phyloP scores from a whole-genome alignment of 2,113 vertebrate species.

The Mustela nigripes region DNA sequence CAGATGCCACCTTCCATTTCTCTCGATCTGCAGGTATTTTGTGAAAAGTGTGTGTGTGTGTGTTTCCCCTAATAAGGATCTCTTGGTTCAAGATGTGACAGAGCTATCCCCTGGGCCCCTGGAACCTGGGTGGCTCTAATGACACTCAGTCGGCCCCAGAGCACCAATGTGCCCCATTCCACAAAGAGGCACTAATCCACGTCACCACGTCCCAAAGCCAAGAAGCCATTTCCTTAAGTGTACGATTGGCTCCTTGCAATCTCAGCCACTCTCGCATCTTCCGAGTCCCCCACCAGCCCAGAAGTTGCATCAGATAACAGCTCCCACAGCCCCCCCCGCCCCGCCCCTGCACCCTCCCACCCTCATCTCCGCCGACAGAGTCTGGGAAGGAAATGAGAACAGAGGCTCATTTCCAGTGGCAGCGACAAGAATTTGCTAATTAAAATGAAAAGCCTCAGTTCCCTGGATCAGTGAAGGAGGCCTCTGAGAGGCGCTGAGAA shows the following conservation, averaged over 20 bases:
- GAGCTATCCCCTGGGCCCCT: neutral
- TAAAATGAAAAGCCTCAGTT: slow-evolving; percentile 78
- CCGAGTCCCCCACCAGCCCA: slow-evolving; percentile 21
- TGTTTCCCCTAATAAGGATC: neutral
- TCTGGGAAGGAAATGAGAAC: slow-evolving; percentile 71
- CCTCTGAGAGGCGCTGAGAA: slow-evolving; percentile 22
- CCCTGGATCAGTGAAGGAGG: neutral
- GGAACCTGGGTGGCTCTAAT: neutral
- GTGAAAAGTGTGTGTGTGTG: neutral
- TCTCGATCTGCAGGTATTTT: slow-evolving; percentile 17
- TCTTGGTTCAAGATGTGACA: neutral
- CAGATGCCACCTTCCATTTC: neutral
- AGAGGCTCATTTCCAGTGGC: slow-evolving; percentile 75
- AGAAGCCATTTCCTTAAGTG: slow-evolving; percentile 79
- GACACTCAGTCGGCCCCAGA: slow-evolving; percentile 51
- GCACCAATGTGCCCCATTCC: neutral
- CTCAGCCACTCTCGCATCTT: slow-evolving; percentile 62
- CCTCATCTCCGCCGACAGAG: slow-evolving; percentile 43
- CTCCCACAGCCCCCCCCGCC: slow-evolving; percentile 46
- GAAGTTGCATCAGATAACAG: slow-evolving; percentile 71
- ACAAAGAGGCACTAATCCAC: slow-evolving; percentile 54
- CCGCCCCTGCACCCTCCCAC: neutral
- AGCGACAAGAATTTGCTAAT: slow-evolving; percentile 66
- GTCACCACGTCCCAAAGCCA: slow-evolving; percentile 70
- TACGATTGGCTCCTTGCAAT: slow-evolving; percentile 70